Conservation (phyloP, 2,888 invertebrate genomes). For the Pyrocoelia pectoralis region DNA sequence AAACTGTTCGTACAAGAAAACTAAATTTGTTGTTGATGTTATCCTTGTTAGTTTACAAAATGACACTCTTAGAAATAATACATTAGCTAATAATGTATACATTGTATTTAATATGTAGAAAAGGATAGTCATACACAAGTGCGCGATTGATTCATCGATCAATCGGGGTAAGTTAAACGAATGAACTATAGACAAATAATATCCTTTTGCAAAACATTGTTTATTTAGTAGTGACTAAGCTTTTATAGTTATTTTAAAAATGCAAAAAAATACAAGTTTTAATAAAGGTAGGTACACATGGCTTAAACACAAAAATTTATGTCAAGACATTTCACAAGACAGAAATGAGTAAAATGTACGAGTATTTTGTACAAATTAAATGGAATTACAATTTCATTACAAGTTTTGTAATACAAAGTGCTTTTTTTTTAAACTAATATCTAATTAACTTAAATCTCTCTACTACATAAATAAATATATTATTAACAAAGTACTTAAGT, state of each 20-base stretch:
- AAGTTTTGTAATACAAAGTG: slow-evolving; percentile 10
- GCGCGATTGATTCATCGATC: too few relatives aligned
- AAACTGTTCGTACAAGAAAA: too few relatives aligned
- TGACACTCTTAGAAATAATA: too few relatives aligned
- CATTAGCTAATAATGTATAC: too few relatives aligned
- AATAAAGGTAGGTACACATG: neutral
- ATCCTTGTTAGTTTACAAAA: too few relatives aligned
- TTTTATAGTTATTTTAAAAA: slow-evolving; percentile 28
- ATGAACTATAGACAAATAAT: too few relatives aligned
- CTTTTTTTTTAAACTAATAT: neutral
- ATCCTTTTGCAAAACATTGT: slow-evolving; percentile 10
- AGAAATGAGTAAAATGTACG: slow-evolving; percentile 2
- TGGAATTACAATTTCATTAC: slow-evolving; percentile 3
- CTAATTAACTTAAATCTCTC: slow-evolving; percentile 8
- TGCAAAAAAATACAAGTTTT: slow-evolving; percentile 19
- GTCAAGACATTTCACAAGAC: slow-evolving; percentile 5
- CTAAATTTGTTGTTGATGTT: too few relatives aligned
- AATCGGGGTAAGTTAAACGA: too few relatives aligned
- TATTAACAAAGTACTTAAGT: slow-evolving; percentile 11
- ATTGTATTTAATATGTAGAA: too few relatives aligned
- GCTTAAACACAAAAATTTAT: neutral
- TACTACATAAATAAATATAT: slow-evolving; percentile 12
- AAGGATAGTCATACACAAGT: too few relatives aligned
- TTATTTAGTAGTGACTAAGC: slow-evolving; percentile 26
- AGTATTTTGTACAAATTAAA: slow-evolving; percentile 12